Percentiles rank a stretch among this genome's conserved stretches.
Conservation (phyloP, 2,797 vertebrate genomes). For the Kryptolebias ocellatus region DNA sequence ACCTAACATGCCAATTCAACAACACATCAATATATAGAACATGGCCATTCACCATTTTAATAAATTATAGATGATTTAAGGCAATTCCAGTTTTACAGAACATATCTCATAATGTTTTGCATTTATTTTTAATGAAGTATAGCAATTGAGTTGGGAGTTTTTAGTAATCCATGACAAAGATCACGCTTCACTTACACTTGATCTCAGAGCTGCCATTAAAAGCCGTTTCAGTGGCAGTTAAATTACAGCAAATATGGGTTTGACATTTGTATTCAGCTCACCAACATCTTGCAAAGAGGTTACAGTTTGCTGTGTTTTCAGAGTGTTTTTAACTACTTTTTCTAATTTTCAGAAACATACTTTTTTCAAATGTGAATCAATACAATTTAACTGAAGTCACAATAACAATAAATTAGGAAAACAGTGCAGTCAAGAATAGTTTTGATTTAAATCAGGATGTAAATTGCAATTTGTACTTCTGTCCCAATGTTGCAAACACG, state of each 20-base stretch:
- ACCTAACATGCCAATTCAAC: no score
- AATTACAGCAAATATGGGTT: neutral
- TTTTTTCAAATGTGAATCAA: neutral
- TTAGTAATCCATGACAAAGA: constrained; percentile 28
- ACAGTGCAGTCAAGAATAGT: neutral
- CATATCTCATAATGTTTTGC: neutral
- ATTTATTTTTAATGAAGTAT: constrained; percentile 6
- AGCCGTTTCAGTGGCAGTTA: constrained; percentile 6
- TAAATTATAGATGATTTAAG: no score
- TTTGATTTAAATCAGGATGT: neutral
- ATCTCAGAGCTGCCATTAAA: constrained; percentile 33
- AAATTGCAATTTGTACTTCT: neutral
- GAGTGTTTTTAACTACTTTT: neutral
- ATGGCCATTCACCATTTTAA: no score
- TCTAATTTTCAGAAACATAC: constrained; percentile 11
- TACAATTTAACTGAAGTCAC: neutral
- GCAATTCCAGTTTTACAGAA: no score
- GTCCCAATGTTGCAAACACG: neutral
- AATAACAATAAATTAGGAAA: neutral
- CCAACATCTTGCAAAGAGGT: neutral
- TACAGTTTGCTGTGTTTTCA: constrained; percentile 2
- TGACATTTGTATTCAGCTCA: constrained; percentile 14
- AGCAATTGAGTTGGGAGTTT: constrained; percentile 20
- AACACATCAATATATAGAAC: no score
- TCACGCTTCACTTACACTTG: constrained; percentile 16